Conservation (phyloP, 2,888 invertebrate genomes). For the Campoplex capitator region DNA sequence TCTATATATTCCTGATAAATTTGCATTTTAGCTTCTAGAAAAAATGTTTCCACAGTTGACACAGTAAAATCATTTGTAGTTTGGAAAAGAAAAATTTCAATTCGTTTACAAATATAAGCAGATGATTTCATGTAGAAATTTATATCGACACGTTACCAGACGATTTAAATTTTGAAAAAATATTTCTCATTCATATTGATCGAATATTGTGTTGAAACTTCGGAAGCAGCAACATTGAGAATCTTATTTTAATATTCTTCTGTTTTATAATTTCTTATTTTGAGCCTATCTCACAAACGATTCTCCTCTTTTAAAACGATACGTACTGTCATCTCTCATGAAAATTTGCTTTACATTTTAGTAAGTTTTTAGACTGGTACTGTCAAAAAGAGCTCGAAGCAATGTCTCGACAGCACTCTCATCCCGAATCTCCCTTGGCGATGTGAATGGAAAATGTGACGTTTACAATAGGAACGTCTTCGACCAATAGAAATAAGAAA, state of each 20-base stretch:
- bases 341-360: constrained; percentile 6
- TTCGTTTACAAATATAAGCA: neutral
- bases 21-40: neutral
- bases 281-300: constrained; percentile 17
- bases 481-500: constrained; percentile 38
- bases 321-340: neutral
- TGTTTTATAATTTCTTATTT: neutral
- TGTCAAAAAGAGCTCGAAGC: constrained; percentile 28
- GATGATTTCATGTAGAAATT: neutral
- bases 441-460: constrained; percentile 29
- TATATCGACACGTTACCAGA: neutral
- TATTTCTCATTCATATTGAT: neutral
- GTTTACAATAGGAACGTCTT: constrained; percentile 35
- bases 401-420: constrained; percentile 44
- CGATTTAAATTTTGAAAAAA: neutral
- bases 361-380: neutral
- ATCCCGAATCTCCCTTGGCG: constrained; percentile 22
- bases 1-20: neutral
- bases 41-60: neutral
- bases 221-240: neutral
- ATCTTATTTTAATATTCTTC: neutral
- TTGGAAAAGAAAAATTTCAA: neutral
- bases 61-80: neutral
- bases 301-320: neutral
- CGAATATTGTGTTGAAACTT: neutral